Conservation (phyloP, 2,888 invertebrate species). For the Choristoneura rosaceana region DNA sequence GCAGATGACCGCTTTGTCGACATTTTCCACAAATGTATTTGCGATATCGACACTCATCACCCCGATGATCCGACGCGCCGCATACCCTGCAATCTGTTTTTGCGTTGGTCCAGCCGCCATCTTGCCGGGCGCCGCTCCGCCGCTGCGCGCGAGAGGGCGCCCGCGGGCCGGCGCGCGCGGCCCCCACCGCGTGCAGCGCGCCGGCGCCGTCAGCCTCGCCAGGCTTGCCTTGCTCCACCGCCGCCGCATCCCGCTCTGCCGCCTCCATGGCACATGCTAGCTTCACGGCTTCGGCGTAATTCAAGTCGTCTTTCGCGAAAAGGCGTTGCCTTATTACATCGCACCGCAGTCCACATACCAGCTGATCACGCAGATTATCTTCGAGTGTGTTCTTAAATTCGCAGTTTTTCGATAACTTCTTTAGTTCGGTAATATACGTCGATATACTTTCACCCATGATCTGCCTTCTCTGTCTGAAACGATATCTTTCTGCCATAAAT, state of each 20-base stretch:
- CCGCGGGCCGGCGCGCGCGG: background rate
- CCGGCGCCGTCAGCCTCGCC: background rate
- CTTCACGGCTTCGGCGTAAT: background rate
- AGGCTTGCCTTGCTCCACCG: background rate
- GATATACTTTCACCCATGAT: background rate
- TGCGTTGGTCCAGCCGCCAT: background rate
- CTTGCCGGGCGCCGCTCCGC: background rate
- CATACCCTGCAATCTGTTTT: background rate
- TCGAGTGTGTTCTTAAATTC: background rate
- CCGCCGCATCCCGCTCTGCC: constrained; percentile 2
- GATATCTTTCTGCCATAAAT: too few species aligned
- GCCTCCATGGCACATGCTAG: constrained; percentile 2
- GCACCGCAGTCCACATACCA: background rate
- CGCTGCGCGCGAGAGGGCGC: background rate
- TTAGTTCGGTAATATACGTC: background rate
- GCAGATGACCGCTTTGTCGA: background rate
- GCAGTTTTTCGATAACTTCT: background rate
- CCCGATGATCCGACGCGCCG: background rate
- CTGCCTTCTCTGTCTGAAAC: too few species aligned
- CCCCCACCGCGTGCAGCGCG: background rate
- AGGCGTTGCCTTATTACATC: constrained; percentile 3
- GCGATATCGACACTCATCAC: background rate
- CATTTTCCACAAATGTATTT: background rate
- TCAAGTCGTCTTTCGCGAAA: background rate
- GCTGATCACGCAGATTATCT: background rate